Percentiles rank a stretch among this genome's conserved stretches.
Evolutionary conservation across 2,113 vertebrate genomes (phyloP).

Genomic region (Eleginops maclovinus): DNA sequence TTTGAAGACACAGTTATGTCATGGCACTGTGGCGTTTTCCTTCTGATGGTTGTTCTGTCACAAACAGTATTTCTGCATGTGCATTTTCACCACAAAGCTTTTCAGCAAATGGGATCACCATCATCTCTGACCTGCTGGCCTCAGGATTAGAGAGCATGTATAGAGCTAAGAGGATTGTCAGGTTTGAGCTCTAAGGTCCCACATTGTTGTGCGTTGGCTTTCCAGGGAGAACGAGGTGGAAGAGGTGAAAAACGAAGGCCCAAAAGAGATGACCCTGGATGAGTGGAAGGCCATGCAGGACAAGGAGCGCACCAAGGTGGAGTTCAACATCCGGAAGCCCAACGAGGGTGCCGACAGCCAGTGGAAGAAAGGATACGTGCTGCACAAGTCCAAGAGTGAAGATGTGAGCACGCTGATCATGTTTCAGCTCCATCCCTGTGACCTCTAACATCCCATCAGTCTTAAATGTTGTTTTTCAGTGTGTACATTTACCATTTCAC

Average conservation of each 20-base stretch:
- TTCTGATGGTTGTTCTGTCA: not conserved
- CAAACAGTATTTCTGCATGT: not conserved
- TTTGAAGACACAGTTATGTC: not conserved
- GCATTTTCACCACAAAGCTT: conserved; percentile 26
- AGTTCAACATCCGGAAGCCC: conserved; percentile 99
- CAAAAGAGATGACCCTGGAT: conserved; percentile 99
- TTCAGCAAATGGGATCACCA: conserved; percentile 39
- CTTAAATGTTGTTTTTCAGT: not conserved
- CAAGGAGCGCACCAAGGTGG: conserved; percentile 96
- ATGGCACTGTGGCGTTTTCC: not conserved
- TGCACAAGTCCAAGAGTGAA: conserved; percentile 95
- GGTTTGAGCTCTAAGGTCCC: not conserved
- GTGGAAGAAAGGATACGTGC: conserved; percentile 97
- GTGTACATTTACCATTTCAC: not conserved
- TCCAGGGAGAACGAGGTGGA: conserved; percentile 96
- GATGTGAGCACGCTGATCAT: conserved; percentile 82
- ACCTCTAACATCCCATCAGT: not conserved
- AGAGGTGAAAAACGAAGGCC: conserved; percentile 96
- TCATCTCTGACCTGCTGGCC: conserved; percentile 31
- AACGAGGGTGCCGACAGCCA: conserved; percentile 94
- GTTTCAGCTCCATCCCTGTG: not conserved
- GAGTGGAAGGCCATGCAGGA: conserved; percentile 99
- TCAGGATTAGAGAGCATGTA: conserved; percentile 48
- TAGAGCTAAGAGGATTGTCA: conserved; percentile 41
- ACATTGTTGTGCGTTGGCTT: conserved; percentile 50